Evolutionary conservation across 2,888 invertebrate genomes (phyloP).

Genomic region (Magallana nippona): DNA sequence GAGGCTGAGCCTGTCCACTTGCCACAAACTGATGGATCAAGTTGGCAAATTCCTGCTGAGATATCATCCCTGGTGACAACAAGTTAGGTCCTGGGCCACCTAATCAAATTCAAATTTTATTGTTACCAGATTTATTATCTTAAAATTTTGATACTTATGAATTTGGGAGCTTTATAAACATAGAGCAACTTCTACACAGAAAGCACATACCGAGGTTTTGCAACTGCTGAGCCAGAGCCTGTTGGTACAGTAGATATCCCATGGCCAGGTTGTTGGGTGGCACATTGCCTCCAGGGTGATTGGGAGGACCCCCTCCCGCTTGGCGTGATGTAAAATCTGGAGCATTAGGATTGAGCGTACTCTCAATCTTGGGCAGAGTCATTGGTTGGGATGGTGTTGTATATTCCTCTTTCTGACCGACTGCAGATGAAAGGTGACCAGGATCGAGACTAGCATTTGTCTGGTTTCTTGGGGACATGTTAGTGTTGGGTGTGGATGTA

Average conservation of each 20-base stretch:
- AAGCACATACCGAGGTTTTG: slow-evolving; percentile 38
- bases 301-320: slow-evolving; percentile 41
- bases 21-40: slow-evolving; percentile 63
- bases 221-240: slow-evolving; percentile 63
- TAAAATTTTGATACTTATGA: background rate
- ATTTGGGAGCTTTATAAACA: background rate
- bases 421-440: slow-evolving; percentile 53
- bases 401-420: slow-evolving; percentile 75
- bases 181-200: background rate
- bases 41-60: slow-evolving; percentile 62
- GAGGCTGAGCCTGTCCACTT: slow-evolving; percentile 58
- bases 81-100: slow-evolving; percentile 57
- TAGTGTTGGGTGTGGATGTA: slow-evolving; percentile 58
- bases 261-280: slow-evolving; percentile 44
- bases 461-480: slow-evolving; percentile 57
- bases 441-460: slow-evolving; percentile 56
- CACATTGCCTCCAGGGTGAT: slow-evolving; percentile 43
- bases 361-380: slow-evolving; percentile 79
- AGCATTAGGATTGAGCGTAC: slow-evolving; percentile 89
- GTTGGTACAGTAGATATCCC: slow-evolving; percentile 59
- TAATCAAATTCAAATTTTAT: slow-evolving; percentile 37
- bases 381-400: slow-evolving; percentile 77
- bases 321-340: slow-evolving; percentile 86
- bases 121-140: background rate
- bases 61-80: slow-evolving; percentile 52